Conservation (phyloP, 2,888 invertebrate genomes). For the Trissoscelio sp. region DNA sequence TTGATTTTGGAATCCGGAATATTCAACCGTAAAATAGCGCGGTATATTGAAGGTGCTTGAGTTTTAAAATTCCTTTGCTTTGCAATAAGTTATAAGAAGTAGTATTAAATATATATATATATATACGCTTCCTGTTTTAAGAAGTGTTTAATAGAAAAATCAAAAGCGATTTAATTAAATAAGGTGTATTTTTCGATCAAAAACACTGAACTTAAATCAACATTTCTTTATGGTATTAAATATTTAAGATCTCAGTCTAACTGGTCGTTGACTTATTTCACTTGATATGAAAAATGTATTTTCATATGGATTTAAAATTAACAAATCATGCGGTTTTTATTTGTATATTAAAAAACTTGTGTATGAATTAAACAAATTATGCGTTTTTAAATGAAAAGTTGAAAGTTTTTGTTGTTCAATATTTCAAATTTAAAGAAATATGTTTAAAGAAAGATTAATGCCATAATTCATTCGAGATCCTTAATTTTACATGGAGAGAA, state of each 20-base stretch:
- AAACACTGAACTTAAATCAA: neutral
- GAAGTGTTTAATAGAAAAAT: constrained; percentile 3
- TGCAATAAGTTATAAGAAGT: constrained; percentile 30
- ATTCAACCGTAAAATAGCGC: constrained; percentile 51
- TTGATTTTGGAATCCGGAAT: constrained; percentile 65
- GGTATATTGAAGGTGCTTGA: constrained; percentile 17
- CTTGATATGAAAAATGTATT: too few species aligned
- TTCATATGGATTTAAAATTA: too few species aligned
- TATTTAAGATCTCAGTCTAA: too few species aligned
- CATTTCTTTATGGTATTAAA: too few species aligned
- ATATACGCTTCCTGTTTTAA: constrained; percentile 7
- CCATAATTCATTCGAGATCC: neutral
- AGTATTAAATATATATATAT: neutral
- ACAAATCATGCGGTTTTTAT: too few species aligned
- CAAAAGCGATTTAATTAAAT: constrained; percentile 17
- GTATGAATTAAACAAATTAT: too few species aligned
- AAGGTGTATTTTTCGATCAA: constrained; percentile 4
- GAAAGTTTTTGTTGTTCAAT: too few species aligned
- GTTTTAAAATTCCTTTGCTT: constrained; percentile 26
- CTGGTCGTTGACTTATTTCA: constrained; percentile 4
- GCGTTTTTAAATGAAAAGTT: too few species aligned
- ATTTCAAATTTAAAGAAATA: too few species aligned
- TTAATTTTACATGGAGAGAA: neutral
- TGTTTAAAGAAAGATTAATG: neutral
- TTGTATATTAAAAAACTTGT: too few species aligned